These are phyloP conservation scores for Parapristionchus giblindavisi DNA, from an alignment of 2,888 invertebrate genomes.

Conservation along the genomic window DNA sequence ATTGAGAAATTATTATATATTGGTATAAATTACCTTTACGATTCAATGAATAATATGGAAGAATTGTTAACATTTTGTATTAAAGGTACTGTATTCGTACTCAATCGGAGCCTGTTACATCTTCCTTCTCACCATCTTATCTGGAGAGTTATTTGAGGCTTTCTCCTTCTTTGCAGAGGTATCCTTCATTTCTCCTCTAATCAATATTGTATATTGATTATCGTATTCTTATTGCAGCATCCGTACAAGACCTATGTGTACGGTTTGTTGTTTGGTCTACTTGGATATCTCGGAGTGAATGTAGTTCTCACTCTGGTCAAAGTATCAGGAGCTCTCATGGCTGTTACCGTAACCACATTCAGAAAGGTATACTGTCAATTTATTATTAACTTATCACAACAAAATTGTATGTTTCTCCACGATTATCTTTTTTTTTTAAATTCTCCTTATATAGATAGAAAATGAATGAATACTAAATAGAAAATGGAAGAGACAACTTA, in stretches of 20 bases:
- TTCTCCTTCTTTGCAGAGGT: conserved; percentile 82
- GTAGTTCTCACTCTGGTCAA: conserved; percentile 89
- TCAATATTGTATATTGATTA: neutral
- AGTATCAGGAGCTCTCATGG: conserved; percentile 87
- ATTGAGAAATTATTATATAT: neutral
- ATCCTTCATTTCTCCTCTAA: neutral
- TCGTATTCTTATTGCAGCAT: conserved; percentile 67
- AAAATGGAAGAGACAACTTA: too few relatives aligned
- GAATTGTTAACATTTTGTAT: too few relatives aligned
- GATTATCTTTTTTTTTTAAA: too few relatives aligned
- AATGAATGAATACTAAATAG: too few relatives aligned
- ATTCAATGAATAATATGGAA: too few relatives aligned
- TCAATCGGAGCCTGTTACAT: conserved; percentile 86
- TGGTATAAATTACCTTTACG: too few relatives aligned
- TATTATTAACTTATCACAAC: neutral
- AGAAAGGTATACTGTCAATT: conserved; percentile 54
- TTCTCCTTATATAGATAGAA: too few relatives aligned
- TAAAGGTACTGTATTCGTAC: conserved; percentile 84
- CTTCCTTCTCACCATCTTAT: conserved; percentile 78
- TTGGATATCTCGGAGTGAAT: conserved; percentile 91
- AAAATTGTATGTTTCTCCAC: neutral
- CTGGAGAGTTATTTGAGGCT: conserved; percentile 82
- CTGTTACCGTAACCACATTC: conserved; percentile 80
- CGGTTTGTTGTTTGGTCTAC: conserved; percentile 84
- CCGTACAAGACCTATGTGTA: conserved; percentile 83